Base-by-base conservation (phyloP, 2,888 invertebrate genomes). In the Lepidochrysops patricia region DNA sequence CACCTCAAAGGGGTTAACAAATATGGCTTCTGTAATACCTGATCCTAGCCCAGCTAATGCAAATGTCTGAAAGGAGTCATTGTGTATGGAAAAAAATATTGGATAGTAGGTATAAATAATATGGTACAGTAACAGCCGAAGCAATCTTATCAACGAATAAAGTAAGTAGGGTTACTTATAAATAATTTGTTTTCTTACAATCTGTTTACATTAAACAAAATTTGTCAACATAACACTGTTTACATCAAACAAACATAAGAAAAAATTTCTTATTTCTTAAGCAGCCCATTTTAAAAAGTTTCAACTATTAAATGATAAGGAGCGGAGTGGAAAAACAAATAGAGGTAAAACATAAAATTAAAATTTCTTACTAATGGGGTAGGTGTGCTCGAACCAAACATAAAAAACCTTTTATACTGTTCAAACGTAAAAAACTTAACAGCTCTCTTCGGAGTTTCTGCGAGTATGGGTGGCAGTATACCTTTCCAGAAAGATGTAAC, bases 361-460 rank as follows among this genome's bases (percentile, higher is more conserved):
- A 62, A 63, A 64, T 67, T 67, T 69, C 90, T 90, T 89, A 95
- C 95, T 90, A 95, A 72, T 67, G 96, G 95, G 57, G 95, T 95
- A 15, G 96, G 93, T 62, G 91, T 85, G 62, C 90, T 90, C 35
- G 94, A 91, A 58, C 95, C 95, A 82, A 96, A 96, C 82, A 95
- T 88, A 78, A 97, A 97, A 68, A 96, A 79, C 69, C 93, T 91
- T 86, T 98, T 97, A 74, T 96, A 97, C 79, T 97, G 97, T 82
- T 98, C 98, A 87, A 98, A 98, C 27, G 96, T 95, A 72, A 97
- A 93, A 83, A 98, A 98, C 91, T 98, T 98, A 12, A 96, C 94
- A 13, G 98, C 98, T 73, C 98, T 84, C 82, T 98, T 98, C 1
- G 98, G 98, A 0, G 98, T 98, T 88, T 98, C 98, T 6, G 96